Evolutionary conservation across 2,113 vertebrate species (phyloP), one percentile per base, ranked within the genome.

Genomic region (Guaruba guarouba): DNA sequence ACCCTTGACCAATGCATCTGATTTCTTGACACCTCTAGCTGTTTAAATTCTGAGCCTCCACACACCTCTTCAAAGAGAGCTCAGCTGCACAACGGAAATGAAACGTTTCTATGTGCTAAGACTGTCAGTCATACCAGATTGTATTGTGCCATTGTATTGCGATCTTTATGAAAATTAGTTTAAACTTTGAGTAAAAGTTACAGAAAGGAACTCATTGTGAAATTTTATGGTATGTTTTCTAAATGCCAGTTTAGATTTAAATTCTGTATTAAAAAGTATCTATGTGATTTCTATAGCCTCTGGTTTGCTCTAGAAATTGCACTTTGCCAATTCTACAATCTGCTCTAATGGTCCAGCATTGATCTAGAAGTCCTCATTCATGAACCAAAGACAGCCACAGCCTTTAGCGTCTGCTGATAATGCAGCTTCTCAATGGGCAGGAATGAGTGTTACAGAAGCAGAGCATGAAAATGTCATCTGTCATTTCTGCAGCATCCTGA

Each of bases 401-500:
- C 29, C 5, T 82, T 66, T 48, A 22, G 0, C 2, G 43, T 80
- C 88, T 88, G 33, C 75, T 85, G 17, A 33, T 41, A 22, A 3
- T 2, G 27, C 54, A 84, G 31, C 49, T 31, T 69, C 82, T 68
- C 43, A 4, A 5, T 81, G 44, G 44, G 55, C 64, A 66, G 71
- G 59, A 55, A 62, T 27, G 67, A 86, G 28, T 5, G 6, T 31
- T 39, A 28, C 23, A 46, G 91, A 63, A 39, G 33, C 84, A 92
- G 84, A 75, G 71, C 39, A 52, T 90, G 64, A 88, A 88, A 82
- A 93, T 67, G 25, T 93, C 69, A 86, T 84, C 89, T 96, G 87
- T 76, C 41, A 14, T 74, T 82, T 66, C 52, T 59, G 8, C 28
- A 69, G 10, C 1, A 1, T 84, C 89, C 69, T 73, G 73, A 31